Conservation (phyloP, 2,797 vertebrate genomes). For the Synaphobranchus kaupii region DNA sequence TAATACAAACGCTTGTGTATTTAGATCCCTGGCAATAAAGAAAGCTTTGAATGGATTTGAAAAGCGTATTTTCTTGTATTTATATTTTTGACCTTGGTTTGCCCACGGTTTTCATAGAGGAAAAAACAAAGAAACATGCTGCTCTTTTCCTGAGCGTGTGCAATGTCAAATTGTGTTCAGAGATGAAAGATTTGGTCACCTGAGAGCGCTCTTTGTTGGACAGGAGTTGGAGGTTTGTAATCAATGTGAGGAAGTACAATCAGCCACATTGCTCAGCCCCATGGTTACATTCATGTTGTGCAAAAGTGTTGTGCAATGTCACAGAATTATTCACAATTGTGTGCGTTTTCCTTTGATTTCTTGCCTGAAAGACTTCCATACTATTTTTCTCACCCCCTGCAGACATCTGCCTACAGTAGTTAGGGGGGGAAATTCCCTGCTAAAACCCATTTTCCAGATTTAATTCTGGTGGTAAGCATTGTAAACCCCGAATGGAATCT, state of each 20-base stretch:
- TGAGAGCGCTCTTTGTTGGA: not conserved
- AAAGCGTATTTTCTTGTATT: slow-evolving; percentile 14
- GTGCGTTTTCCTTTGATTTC: not conserved
- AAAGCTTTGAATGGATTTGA: slow-evolving; percentile 24
- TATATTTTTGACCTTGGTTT: slow-evolving; percentile 28
- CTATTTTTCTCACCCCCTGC: not conserved
- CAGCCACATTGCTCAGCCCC: not conserved
- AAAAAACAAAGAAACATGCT: not conserved
- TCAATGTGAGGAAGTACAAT: not conserved
- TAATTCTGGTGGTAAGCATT: slow-evolving; percentile 11
- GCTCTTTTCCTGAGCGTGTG: slow-evolving; percentile 36
- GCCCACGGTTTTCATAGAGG: slow-evolving; percentile 15
- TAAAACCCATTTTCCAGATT: slow-evolving; percentile 7
- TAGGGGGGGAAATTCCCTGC: not conserved
- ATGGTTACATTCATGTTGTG: not conserved
- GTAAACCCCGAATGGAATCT: not conserved
- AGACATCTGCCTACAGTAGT: slow-evolving; percentile 9
- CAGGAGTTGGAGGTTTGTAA: not conserved
- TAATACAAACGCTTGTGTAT: slow-evolving; percentile 35
- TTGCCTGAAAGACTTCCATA: not conserved
- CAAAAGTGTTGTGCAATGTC: not conserved
- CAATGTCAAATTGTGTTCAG: slow-evolving; percentile 27
- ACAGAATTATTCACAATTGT: not conserved
- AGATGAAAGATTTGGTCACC: not conserved
- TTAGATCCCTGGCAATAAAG: slow-evolving; percentile 33